Evolutionary conservation across 1,140 invertebrate genomes (phyloP).

Genomic region (Ruditapes philippinarum): DNA sequence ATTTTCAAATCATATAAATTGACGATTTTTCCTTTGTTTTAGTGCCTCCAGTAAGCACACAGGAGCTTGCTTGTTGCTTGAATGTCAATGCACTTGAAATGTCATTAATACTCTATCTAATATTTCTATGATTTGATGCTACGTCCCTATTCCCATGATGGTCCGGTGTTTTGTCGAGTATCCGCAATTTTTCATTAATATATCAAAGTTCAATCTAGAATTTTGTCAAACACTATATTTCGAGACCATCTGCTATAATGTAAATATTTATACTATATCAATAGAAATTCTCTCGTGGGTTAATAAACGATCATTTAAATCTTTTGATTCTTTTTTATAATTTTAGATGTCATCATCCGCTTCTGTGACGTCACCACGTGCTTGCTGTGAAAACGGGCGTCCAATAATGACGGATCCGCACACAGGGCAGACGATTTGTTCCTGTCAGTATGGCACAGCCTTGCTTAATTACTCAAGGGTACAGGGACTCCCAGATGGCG

Average conservation of each 20-base stretch:
- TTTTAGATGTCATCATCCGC: conserved; percentile 76
- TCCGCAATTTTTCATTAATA: no score
- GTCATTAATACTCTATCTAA: background rate
- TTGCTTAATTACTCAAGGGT: conserved; percentile 89
- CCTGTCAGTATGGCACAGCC: conserved; percentile 94
- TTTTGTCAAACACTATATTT: no score
- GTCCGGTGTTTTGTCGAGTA: no score
- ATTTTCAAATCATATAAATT: conserved; percentile 14
- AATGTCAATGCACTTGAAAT: background rate
- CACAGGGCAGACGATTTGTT: conserved; percentile 97
- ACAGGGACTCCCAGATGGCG: conserved; percentile 79
- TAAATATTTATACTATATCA: no score
- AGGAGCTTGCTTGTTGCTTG: background rate
- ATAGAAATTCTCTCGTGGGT: no score
- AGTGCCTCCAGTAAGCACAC: background rate
- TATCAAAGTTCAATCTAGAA: no score
- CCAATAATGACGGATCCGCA: conserved; percentile 98
- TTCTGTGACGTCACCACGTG: conserved; percentile 69
- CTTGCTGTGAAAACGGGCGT: conserved; percentile 96
- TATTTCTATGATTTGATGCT: no score
- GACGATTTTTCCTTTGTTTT: background rate
- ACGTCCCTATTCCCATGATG: no score
- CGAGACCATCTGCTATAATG: no score
- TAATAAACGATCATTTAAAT: no score
- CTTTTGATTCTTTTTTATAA: conserved; percentile 18